Evolutionary conservation across 2,888 invertebrate species (phyloP).

Genomic region (Aspidiotus rigidus): DNA sequence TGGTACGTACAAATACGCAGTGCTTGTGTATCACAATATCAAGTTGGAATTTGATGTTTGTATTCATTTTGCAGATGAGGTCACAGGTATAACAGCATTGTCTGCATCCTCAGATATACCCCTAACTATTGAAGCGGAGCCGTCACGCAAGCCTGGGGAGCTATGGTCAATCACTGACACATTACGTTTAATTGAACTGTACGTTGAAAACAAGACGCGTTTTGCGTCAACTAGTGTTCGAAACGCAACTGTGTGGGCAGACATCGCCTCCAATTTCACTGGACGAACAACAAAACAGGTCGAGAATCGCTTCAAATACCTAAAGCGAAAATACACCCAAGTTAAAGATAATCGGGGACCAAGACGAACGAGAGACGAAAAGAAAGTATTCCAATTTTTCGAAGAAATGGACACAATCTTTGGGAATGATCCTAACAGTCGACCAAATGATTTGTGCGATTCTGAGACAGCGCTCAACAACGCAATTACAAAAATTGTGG

Average conservation of each 20-base stretch:
- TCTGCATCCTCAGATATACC: too few relatives aligned
- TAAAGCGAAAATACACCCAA: not conserved
- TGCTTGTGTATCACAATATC: too few relatives aligned
- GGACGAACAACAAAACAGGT: not conserved
- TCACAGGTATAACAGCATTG: too few relatives aligned
- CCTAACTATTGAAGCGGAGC: too few relatives aligned
- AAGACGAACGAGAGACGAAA: not conserved
- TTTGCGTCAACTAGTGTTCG: not conserved
- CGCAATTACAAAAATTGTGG: too few relatives aligned
- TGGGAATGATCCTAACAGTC: not conserved
- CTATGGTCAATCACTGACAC: not conserved
- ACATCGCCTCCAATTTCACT: not conserved
- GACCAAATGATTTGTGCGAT: not conserved
- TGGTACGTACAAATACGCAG: too few relatives aligned
- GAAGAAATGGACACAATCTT: not conserved
- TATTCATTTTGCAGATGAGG: too few relatives aligned
- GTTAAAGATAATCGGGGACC: not conserved
- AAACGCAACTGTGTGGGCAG: not conserved
- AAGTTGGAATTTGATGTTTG: too few relatives aligned
- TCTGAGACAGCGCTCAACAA: not conserved
- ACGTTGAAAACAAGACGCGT: not conserved
- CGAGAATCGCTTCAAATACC: not conserved
- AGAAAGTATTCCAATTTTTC: not conserved
- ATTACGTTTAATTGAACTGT: not conserved
- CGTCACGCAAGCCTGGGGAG: too few relatives aligned